Conservation (phyloP, 2,797 vertebrate genomes). For the Diglossa cyanea region DNA sequence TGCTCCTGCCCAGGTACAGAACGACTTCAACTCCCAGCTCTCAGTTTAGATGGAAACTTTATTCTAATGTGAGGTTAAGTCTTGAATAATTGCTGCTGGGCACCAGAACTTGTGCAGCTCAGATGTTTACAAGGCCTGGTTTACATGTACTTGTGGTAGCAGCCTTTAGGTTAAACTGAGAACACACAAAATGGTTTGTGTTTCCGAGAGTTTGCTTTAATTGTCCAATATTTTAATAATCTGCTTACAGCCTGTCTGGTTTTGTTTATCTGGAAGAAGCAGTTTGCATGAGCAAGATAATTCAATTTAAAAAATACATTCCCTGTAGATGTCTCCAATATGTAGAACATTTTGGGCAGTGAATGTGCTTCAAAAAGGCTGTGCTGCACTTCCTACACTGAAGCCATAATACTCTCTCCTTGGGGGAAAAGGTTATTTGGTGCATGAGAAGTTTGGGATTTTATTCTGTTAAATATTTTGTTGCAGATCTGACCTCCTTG, state of each 20-base stretch:
- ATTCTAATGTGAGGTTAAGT: neutral
- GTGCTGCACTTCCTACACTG: neutral
- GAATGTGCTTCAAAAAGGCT: neutral
- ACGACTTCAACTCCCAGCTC: neutral
- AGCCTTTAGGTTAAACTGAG: neutral
- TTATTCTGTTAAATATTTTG: neutral
- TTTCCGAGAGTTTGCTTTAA: slow-evolving; percentile 35
- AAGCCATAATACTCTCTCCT: neutral
- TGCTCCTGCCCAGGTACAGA: neutral
- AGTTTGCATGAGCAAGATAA: slow-evolving; percentile 29
- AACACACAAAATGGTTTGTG: neutral
- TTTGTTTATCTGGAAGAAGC: slow-evolving; percentile 59
- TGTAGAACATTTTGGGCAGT: neutral
- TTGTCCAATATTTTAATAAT: slow-evolving; percentile 41
- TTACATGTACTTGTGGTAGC: neutral
- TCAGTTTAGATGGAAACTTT: neutral
- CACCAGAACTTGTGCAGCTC: neutral
- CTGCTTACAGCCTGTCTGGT: slow-evolving; percentile 49
- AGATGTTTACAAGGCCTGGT: neutral
- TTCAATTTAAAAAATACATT: neutral
- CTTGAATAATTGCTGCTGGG: neutral
- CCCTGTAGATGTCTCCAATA: slow-evolving; percentile 39
- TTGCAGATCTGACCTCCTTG: neutral
- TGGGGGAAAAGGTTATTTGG: neutral
- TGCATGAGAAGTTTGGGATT: neutral